Evolutionary conservation across 2,888 invertebrate genomes (phyloP).

Genomic region (Achlya flavicornis): DNA sequence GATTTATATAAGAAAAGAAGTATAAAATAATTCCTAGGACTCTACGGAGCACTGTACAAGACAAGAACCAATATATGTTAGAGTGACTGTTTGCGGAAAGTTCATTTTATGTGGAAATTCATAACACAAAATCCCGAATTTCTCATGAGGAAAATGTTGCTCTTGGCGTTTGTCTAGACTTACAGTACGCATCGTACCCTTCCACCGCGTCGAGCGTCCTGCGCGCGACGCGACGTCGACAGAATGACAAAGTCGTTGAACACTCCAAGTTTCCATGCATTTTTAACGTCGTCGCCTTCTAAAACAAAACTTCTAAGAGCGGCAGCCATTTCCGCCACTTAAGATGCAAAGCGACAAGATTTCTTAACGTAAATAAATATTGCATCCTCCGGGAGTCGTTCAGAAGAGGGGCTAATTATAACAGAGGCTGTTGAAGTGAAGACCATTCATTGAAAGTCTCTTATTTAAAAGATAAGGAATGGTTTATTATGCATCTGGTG

Average conservation of each 20-base stretch:
- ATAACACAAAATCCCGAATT: no score
- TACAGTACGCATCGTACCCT: background rate
- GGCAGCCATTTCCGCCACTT: slow-evolving; percentile 4
- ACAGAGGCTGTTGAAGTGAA: background rate
- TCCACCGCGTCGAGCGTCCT: background rate
- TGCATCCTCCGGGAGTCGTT: background rate
- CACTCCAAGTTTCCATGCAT: slow-evolving; percentile 11
- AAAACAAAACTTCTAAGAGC: slow-evolving; percentile 9
- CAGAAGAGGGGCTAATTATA: background rate
- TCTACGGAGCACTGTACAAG: no score
- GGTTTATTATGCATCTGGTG: no score
- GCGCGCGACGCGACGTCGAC: slow-evolving; percentile 7
- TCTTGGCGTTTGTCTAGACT: no score
- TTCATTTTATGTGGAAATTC: no score
- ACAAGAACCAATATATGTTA: no score
- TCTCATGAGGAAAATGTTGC: no score
- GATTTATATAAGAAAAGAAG: no score
- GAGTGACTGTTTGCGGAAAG: no score
- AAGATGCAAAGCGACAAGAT: slow-evolving; percentile 7
- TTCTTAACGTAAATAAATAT: slow-evolving; percentile 5
- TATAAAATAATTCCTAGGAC: no score
- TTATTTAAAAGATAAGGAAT: no score
- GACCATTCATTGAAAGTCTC: no score
- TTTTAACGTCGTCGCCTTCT: slow-evolving; percentile 9
- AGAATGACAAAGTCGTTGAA: background rate